These are phyloP conservation scores for Acronicta psi DNA, from an alignment of 2,888 invertebrate genomes.

Conservation along the genomic window DNA sequence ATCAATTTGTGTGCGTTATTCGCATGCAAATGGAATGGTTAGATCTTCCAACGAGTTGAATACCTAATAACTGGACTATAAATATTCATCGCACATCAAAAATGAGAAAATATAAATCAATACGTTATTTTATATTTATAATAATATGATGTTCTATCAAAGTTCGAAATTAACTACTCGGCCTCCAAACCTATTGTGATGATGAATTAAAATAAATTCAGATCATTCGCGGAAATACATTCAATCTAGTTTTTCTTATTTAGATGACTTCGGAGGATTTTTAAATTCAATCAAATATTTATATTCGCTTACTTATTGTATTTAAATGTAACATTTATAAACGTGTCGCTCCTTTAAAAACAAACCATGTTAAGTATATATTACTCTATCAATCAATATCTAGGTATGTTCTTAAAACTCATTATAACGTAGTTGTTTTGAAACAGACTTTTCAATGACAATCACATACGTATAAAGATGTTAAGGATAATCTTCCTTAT, in stretches of 20 bases:
- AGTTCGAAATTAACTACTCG: background rate
- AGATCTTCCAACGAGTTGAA: slow-evolving; percentile 38
- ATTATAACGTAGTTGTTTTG: slow-evolving; percentile 28
- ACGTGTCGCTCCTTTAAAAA: slow-evolving; percentile 10
- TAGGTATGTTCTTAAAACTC: slow-evolving; percentile 14
- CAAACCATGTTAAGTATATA: slow-evolving; percentile 7
- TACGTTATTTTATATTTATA: slow-evolving; percentile 15
- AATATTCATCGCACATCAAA: slow-evolving; percentile 39
- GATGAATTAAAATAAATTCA: slow-evolving; percentile 26
- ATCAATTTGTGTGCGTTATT: slow-evolving; percentile 33
- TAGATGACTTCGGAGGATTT: slow-evolving; percentile 7
- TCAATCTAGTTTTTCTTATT: slow-evolving; percentile 26
- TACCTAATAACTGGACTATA: slow-evolving; percentile 41
- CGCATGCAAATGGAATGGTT: slow-evolving; percentile 48
- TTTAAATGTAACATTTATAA: slow-evolving; percentile 38
- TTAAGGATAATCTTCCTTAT: slow-evolving; percentile 52
- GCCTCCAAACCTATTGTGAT: slow-evolving; percentile 13
- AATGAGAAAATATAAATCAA: slow-evolving; percentile 49
- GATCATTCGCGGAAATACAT: slow-evolving; percentile 38
- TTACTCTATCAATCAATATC: slow-evolving; percentile 20
- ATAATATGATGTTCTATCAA: slow-evolving; percentile 14
- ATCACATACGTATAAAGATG: slow-evolving; percentile 20
- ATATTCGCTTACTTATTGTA: slow-evolving; percentile 23
- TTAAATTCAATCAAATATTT: slow-evolving; percentile 23
- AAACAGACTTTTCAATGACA: slow-evolving; percentile 36